These are phyloP conservation scores for Thripadectes ignobilis DNA, from an alignment of 2,797 vertebrate species.

Conservation along the genomic window DNA sequence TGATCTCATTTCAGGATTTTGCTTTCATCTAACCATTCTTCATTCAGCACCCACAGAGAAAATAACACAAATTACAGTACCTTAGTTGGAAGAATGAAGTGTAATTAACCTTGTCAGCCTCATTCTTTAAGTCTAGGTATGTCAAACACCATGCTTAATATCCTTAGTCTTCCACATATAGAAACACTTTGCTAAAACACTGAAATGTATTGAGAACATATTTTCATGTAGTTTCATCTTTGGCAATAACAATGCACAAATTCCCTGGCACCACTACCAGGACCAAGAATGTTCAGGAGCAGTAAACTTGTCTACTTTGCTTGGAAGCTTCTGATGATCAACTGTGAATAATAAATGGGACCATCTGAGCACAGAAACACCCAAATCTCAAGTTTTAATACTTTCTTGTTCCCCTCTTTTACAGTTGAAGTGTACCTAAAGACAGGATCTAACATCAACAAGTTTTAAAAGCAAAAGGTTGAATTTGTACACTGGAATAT, in stretches of 20 bases:
- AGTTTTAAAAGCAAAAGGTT: not conserved
- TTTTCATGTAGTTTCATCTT: conserved; percentile 13
- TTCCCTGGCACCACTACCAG: conserved; percentile 30
- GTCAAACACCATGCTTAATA: not conserved
- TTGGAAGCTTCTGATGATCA: not conserved
- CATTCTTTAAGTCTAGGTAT: not conserved
- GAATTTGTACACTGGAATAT: not conserved
- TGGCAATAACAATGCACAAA: conserved; percentile 10
- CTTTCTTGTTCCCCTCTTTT: not conserved
- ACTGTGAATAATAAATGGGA: not conserved
- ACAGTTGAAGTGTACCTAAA: not conserved
- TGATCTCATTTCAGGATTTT: conserved; percentile 45
- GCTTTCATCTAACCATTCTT: conserved; percentile 25
- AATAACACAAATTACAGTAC: not conserved
- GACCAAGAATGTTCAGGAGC: not conserved
- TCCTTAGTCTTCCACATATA: not conserved
- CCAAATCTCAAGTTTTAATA: not conserved
- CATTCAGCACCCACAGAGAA: not conserved
- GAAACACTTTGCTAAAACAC: not conserved
- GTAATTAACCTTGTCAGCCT: not conserved
- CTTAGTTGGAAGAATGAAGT: not conserved
- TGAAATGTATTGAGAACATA: conserved; percentile 27
- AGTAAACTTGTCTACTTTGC: not conserved
- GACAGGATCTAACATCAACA: not conserved
- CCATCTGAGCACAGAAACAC: not conserved